phyloP scores from a whole-genome alignment of 53 echinoderm and acorn worm species.

The Mesocentrotus franciscanus region DNA sequence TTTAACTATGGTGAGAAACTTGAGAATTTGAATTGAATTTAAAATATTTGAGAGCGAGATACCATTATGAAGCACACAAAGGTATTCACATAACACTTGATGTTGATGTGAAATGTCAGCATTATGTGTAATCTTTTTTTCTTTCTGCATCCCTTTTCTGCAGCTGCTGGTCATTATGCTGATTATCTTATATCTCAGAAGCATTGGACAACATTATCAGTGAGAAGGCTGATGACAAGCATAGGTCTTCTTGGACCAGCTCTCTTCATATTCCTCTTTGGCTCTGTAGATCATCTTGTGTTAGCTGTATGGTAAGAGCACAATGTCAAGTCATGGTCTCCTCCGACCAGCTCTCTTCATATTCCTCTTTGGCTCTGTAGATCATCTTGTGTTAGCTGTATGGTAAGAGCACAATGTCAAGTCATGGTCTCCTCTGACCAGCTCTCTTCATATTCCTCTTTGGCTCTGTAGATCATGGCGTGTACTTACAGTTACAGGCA shows the following conservation, averaged over 20 bases:
- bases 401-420: conserved; percentile 83
- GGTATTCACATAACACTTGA: too few relatives aligned
- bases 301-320: conserved; percentile 88
- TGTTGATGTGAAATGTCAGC: too few relatives aligned
- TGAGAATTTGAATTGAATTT: too few relatives aligned
- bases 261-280: conserved; percentile 87
- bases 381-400: conserved; percentile 88
- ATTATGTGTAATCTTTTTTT: too few relatives aligned
- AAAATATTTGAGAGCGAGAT: too few relatives aligned
- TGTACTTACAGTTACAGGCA: too few relatives aligned
- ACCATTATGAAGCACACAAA: too few relatives aligned
- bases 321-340: too few relatives aligned
- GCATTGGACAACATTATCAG: conserved; percentile 94
- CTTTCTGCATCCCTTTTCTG: background rate
- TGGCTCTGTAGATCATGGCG: conserved; percentile 73
- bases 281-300: conserved; percentile 87
- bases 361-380: conserved; percentile 88
- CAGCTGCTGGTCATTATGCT: conserved; percentile 95
- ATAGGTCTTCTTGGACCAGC: conserved; percentile 95
- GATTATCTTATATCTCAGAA: conserved; percentile 92
- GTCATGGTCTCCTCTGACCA: too few relatives aligned
- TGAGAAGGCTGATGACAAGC: conserved; percentile 90
- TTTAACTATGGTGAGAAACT: too few relatives aligned
- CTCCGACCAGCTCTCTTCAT: conserved; percentile 67
- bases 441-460: conserved; percentile 85